These are phyloP conservation scores for Octopus bimaculoides DNA, from an alignment of 1,140 invertebrate species.

Conservation along the genomic window DNA sequence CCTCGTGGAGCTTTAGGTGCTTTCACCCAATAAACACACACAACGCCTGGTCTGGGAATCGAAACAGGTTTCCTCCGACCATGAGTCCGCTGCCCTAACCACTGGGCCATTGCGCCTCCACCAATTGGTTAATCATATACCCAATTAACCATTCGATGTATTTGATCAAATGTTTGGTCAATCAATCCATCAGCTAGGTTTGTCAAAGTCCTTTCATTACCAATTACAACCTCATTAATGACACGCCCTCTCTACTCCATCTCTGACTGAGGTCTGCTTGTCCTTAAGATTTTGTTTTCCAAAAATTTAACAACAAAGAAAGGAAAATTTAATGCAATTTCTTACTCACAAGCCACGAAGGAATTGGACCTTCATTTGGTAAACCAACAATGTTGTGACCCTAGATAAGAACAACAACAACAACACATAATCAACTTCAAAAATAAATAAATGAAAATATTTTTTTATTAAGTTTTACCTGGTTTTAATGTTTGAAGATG, in stretches of 20 bases:
- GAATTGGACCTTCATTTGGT: slow-evolving; percentile 50
- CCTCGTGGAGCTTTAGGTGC: too few species aligned
- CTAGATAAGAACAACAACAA: slow-evolving; percentile 21
- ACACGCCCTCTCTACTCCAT: neutral
- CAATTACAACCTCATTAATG: neutral
- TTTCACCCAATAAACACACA: too few species aligned
- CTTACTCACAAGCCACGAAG: slow-evolving; percentile 53
- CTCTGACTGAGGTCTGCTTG: neutral
- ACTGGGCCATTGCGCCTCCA: too few species aligned
- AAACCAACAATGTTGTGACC: slow-evolving; percentile 38
- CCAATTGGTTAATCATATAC: too few species aligned
- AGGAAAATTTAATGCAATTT: neutral
- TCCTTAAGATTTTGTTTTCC: neutral
- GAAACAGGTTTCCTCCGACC: too few species aligned
- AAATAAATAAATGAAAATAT: neutral
- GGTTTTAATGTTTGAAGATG: neutral
- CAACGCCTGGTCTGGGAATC: too few species aligned
- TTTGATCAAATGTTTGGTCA: neutral
- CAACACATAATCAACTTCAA: neutral
- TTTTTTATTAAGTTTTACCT: neutral
- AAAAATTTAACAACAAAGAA: neutral
- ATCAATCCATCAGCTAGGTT: neutral
- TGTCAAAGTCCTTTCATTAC: neutral
- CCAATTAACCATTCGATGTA: too few species aligned
- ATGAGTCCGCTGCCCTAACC: too few species aligned